These are phyloP conservation scores for Anguilla japonica DNA, from an alignment of 2,113 vertebrate genomes.

Conservation along the genomic window DNA sequence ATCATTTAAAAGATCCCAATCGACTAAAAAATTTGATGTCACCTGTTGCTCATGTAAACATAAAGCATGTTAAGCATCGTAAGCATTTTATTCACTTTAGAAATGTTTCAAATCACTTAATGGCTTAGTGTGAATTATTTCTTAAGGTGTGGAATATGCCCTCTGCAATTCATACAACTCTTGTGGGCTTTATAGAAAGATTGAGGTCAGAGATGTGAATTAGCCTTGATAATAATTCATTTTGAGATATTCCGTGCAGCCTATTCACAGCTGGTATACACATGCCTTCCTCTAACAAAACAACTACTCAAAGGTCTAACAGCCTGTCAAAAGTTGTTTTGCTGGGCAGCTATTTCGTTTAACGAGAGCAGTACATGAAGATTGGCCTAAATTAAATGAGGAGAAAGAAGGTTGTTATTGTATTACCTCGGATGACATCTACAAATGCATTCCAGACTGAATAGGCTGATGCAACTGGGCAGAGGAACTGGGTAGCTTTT, in stretches of 20 bases:
- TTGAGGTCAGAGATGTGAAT: background rate
- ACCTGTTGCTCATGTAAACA: background rate
- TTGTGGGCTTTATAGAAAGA: background rate
- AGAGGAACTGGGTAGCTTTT: background rate
- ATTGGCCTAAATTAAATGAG: background rate
- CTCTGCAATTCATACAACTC: background rate
- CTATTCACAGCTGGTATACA: conserved; percentile 3
- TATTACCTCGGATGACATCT: background rate
- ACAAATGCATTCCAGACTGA: background rate
- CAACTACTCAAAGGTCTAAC: conserved; percentile 1
- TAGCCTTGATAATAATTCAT: conserved; percentile 9
- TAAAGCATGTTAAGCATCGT: background rate
- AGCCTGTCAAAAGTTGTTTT: conserved; percentile 4
- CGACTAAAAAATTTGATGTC: background rate
- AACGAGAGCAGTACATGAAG: background rate
- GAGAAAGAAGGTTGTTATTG: background rate
- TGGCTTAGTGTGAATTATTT: background rate
- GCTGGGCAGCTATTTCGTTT: background rate
- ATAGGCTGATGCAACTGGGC: background rate
- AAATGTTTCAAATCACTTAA: background rate
- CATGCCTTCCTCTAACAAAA: conserved; percentile 6
- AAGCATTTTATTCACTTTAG: background rate
- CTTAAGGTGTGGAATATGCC: background rate
- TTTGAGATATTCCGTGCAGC: background rate
- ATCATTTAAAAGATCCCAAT: background rate